phyloP scores from a whole-genome alignment of 2,888 invertebrate genomes.

The Gymnoscelis rufifasciata region DNA sequence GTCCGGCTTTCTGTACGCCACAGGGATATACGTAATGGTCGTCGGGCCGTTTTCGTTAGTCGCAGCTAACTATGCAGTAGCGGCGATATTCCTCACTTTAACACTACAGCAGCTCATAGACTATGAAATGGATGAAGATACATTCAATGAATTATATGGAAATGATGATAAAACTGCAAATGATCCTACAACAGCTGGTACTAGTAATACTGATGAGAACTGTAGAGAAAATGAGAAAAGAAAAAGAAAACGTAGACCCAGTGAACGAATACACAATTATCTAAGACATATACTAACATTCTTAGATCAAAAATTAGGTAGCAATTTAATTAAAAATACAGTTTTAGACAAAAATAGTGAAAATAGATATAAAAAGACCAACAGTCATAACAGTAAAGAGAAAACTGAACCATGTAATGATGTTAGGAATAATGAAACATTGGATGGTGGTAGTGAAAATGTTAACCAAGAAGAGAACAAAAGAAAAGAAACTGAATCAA shows the following conservation, averaged over 20 bases:
- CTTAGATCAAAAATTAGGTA: not conserved
- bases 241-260: not conserved
- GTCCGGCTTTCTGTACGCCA: constrained; percentile 67
- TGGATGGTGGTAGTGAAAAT: not conserved
- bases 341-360: not conserved
- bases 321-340: not conserved
- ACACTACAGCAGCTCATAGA: constrained; percentile 14
- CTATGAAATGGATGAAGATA: constrained; percentile 3
- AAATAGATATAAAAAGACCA: not conserved
- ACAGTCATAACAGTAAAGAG: constrained; percentile 2
- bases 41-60: constrained; percentile 81
- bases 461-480: constrained; percentile 4
- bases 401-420: not conserved
- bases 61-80: constrained; percentile 72
- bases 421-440: not conserved
- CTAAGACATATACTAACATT: not conserved
- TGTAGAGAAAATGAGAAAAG: too few relatives aligned
- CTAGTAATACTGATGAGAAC: not conserved
- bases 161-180: not conserved
- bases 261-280: constrained; percentile 2
- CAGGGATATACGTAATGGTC: constrained; percentile 76
- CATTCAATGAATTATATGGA: constrained; percentile 2
- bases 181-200: not conserved
- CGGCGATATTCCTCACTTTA: constrained; percentile 4
- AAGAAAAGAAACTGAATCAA: constrained; percentile 15